phyloP scores from a whole-genome alignment of 2,113 vertebrate species.

The Spermophilus dauricus region DNA sequence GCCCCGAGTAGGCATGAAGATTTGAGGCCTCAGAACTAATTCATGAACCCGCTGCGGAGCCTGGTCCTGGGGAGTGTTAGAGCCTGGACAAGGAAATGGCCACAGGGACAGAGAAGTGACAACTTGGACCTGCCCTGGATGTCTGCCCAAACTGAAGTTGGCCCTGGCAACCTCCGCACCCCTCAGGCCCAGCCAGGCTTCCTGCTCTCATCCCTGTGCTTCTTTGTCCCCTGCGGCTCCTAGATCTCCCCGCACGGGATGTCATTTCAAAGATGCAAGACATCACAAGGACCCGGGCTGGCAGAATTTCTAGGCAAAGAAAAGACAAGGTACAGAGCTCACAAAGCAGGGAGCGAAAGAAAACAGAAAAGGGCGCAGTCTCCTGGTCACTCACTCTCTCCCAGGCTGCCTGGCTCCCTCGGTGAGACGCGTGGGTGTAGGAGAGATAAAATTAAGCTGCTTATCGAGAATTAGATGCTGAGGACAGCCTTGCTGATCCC shows the following conservation, averaged over 20 bases:
- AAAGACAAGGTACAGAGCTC: not conserved
- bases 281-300: not conserved
- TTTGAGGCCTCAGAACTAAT: not conserved
- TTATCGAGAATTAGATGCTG: constrained; percentile 47
- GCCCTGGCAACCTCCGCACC: not conserved
- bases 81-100: not conserved
- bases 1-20: not conserved
- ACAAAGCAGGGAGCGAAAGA: not conserved
- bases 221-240: not conserved
- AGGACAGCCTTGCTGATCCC: not conserved
- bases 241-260: not conserved
- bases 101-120: fast-evolving
- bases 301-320: not conserved
- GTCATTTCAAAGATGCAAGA: not conserved
- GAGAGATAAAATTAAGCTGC: constrained; percentile 69
- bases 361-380: not conserved
- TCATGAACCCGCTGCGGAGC: not conserved
- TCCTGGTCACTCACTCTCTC: not conserved
- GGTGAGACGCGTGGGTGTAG: not conserved
- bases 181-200: not conserved
- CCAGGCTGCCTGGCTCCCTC: not conserved
- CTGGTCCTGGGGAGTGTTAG: not conserved
- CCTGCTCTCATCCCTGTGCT: not conserved
- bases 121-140: not conserved
- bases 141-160: too few relatives aligned